A percentile compares a stretch with the other conserved stretches of the same genome.
phyloP scores from a whole-genome alignment of 2,797 vertebrate species.

The Cirrhinus molitorella region DNA sequence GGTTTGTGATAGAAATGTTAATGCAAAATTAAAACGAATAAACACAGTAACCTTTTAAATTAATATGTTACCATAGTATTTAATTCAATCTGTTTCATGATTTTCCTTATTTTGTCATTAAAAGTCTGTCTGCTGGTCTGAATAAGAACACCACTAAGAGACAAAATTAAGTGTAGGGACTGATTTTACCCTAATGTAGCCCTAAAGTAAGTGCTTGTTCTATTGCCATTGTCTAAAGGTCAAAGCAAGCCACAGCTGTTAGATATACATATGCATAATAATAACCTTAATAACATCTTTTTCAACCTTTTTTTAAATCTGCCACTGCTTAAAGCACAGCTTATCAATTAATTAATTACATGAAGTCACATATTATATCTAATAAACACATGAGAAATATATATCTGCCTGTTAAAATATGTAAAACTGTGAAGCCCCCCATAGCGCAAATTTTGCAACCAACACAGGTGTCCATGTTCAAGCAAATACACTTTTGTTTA shows the following conservation, averaged over 20 bases:
- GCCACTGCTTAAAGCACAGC: not conserved
- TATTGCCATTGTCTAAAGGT: not conserved
- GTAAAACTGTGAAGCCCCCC: not conserved
- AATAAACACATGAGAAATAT: not conserved
- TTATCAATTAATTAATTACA: not conserved
- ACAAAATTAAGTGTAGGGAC: not conserved
- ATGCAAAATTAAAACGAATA: not conserved
- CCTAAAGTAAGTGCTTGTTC: not conserved
- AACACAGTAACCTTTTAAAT: not conserved
- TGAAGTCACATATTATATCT: not conserved
- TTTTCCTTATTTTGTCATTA: not conserved
- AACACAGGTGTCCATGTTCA: not conserved
- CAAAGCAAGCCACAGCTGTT: not conserved
- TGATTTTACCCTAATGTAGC: not conserved
- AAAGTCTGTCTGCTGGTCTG: not conserved
- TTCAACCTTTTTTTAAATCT: not conserved
- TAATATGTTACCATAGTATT: not conserved
- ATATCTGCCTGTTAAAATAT: not conserved
- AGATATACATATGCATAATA: not conserved
- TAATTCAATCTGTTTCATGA: not conserved
- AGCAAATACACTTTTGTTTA: not conserved
- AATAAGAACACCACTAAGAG: not conserved
- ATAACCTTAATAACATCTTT: not conserved
- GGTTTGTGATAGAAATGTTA: not conserved
- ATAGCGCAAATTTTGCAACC: not conserved